Base-by-base conservation (phyloP, 2,797 vertebrate species). In the Chromobotia macracanthus region DNA sequence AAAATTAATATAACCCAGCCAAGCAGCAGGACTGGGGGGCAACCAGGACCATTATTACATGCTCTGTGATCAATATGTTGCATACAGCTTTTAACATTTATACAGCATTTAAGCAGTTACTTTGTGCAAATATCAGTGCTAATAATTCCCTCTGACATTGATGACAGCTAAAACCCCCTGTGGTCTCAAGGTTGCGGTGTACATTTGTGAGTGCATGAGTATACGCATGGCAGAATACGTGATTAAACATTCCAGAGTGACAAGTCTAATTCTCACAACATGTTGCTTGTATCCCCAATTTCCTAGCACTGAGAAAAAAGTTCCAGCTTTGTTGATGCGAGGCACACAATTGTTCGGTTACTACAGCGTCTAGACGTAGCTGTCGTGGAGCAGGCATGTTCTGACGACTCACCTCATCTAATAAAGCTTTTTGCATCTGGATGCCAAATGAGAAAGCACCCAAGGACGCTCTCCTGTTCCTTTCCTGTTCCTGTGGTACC, bases 341-440 rank as follows among this genome's bases (percentile, higher is more conserved):
- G 71, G 69, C 65, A 21, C 55, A 50, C 25, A 48, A 73, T 72
- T 76, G 73, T 82, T 82, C 77, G 73, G 77, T 77, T 80, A 73
- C 73, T 84, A 60, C 65, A 38, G 61, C 61, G 81, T 86, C 82
- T 87, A 80, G 75, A 94, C 92, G 92, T 92, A 95, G 94, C 92
- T 93, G 93, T 94, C 91, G 88, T 87, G 69, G 88, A 90, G 91
- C 87, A 91, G 93, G 93, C 94, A 92, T 94, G 95, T 95, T 91
- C 87, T 90, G 90, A 93, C 92, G 89, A 91, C 94, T 92, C 94
- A 94, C 93, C 94, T 94, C 92, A 91, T 93, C 90, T 82, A 92
- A 92, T 91, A 93, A 46, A 65, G 51, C 44, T 21, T 74, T 79
- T 77, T 75, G 55, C 53, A 80, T 75, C 80, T 84, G 83, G 44